These are phyloP conservation scores for Labia minor DNA, from an alignment of 2,888 invertebrate genomes.

Conservation along the genomic window DNA sequence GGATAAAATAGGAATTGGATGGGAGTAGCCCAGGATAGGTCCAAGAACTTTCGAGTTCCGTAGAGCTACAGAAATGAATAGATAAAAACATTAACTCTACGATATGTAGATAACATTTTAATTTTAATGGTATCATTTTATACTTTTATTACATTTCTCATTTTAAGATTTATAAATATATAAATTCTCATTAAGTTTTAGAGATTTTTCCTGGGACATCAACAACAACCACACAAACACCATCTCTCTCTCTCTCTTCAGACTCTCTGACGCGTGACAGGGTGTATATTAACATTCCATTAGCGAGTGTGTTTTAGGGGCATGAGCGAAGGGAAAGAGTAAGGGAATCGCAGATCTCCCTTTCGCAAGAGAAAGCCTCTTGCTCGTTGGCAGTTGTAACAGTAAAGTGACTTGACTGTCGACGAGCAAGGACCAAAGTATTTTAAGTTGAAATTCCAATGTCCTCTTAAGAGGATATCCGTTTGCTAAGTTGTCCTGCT, in stretches of 20 bases:
- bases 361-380: neutral
- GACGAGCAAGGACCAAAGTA: neutral
- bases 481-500: slow-evolving; percentile 3
- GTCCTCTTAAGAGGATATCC: neutral
- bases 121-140: no score
- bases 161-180: neutral
- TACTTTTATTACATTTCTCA: neutral
- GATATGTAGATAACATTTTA: no score
- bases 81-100: no score
- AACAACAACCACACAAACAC: neutral
- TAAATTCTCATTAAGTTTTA: slow-evolving; percentile 7
- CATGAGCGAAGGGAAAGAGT: no score
- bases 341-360: neutral
- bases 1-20: no score
- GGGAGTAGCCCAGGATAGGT: no score
- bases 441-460: slow-evolving; percentile 8
- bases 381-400: neutral
- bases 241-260: neutral
- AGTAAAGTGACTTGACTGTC: neutral
- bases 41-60: no score
- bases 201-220: neutral
- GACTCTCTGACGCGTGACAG: neutral
- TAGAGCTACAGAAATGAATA: no score
- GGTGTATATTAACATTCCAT: slow-evolving; percentile 8
- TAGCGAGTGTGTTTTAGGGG: slow-evolving; percentile 5